phyloP scores from a whole-genome alignment of 1,140 invertebrate genomes.

The Apis dorsata region DNA sequence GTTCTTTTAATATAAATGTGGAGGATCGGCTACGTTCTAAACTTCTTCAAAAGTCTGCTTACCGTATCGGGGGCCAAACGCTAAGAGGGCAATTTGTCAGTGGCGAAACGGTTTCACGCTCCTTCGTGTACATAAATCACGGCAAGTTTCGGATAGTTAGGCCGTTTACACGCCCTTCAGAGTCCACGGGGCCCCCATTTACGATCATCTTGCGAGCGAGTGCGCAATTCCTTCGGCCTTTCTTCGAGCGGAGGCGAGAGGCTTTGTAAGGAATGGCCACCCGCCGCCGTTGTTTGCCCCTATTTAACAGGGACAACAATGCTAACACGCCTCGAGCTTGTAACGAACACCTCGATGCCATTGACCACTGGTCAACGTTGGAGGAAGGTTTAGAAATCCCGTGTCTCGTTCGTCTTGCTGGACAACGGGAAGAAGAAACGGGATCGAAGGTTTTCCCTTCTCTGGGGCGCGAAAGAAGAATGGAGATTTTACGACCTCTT shows the following conservation, averaged over 20 bases:
- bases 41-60: not conserved
- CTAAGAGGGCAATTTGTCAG: conserved; percentile 58
- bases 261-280: conserved; percentile 51
- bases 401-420: not conserved
- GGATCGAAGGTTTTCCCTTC: not conserved
- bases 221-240: conserved; percentile 38
- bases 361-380: conserved; percentile 29
- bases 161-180: conserved; percentile 61
- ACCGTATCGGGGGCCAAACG: conserved; percentile 23
- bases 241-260: not conserved
- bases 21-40: not conserved
- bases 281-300: conserved; percentile 69
- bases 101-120: conserved; percentile 36
- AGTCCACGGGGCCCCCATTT: conserved; percentile 48
- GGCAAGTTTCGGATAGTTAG: conserved; percentile 45
- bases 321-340: conserved; percentile 44
- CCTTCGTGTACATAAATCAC: conserved; percentile 63
- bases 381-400: not conserved
- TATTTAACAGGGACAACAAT: conserved; percentile 63
- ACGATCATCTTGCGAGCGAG: conserved; percentile 25
- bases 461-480: not conserved
- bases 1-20: conserved; percentile 6
- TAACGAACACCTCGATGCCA: conserved; percentile 25
- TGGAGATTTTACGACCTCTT: conserved; percentile 13
- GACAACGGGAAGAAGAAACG: conserved; percentile 3